A percentile compares a stretch with the other conserved stretches of the same genome.
These are phyloP conservation scores for Zaprionus obscuricornis DNA, from an alignment of 2,888 invertebrate genomes.

Conservation along the genomic window DNA sequence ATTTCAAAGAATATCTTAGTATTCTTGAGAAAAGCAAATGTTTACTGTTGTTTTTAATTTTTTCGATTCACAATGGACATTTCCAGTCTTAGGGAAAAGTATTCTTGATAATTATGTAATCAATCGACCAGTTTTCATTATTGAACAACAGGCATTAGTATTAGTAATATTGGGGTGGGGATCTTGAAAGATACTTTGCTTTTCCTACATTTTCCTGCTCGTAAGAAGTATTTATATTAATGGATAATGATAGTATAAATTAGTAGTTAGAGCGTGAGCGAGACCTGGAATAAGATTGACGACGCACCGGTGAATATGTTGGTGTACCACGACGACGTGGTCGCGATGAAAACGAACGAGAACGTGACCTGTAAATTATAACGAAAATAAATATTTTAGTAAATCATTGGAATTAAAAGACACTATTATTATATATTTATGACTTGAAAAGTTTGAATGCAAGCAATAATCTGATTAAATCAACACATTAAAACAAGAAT, in stretches of 20 bases:
- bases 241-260: constrained; percentile 65
- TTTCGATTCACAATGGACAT: constrained; percentile 24
- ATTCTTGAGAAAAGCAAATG: constrained; percentile 50
- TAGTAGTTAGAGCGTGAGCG: constrained; percentile 86
- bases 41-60: constrained; percentile 16
- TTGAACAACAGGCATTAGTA: constrained; percentile 19
- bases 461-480: too few relatives aligned
- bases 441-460: background rate
- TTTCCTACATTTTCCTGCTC: constrained; percentile 71
- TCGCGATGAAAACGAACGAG: constrained; percentile 91
- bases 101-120: constrained; percentile 28
- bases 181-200: constrained; percentile 53
- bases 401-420: background rate
- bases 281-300: constrained; percentile 90
- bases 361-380: constrained; percentile 85
- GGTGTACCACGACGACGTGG: constrained; percentile 93
- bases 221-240: constrained; percentile 73
- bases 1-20: constrained; percentile 42
- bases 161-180: background rate
- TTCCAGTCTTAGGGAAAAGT: constrained; percentile 22
- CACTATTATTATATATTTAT: background rate
- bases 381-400: background rate
- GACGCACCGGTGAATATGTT: constrained; percentile 95
- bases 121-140: constrained; percentile 7
- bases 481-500: too few relatives aligned